These are phyloP conservation scores for Wiebesia pumilae DNA, from an alignment of 1,140 invertebrate species.

Conservation along the genomic window DNA sequence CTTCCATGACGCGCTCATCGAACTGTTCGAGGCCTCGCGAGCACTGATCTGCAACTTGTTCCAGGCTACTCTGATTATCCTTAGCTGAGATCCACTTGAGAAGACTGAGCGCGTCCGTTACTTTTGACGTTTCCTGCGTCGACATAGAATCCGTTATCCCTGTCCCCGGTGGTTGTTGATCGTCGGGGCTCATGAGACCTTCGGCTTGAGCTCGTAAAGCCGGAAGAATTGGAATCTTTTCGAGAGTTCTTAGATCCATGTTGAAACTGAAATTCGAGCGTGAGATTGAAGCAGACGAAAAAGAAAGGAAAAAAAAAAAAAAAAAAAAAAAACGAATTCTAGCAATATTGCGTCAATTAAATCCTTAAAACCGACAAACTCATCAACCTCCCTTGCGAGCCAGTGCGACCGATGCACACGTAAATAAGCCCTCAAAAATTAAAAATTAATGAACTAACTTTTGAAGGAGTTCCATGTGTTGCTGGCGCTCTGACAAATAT, in stretches of 20 bases:
- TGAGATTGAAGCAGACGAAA: slow-evolving; percentile 5
- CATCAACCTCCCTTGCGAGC: no score
- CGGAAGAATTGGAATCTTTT: slow-evolving; percentile 88
- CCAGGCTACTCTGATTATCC: slow-evolving; percentile 86
- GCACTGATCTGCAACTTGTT: slow-evolving; percentile 86
- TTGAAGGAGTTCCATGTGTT: slow-evolving; percentile 81
- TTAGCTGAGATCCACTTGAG: slow-evolving; percentile 89
- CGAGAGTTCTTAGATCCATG: slow-evolving; percentile 83
- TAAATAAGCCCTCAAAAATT: background rate
- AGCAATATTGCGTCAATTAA: no score
- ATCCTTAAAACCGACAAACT: background rate
- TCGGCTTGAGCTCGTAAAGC: slow-evolving; percentile 81
- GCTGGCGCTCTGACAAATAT: slow-evolving; percentile 82
- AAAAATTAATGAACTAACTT: slow-evolving; percentile 69
- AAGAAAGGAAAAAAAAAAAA: no score
- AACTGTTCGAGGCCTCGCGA: slow-evolving; percentile 82
- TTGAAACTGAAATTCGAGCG: slow-evolving; percentile 79
- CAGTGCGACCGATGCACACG: no score
- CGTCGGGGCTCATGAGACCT: slow-evolving; percentile 76
- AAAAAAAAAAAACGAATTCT: no score
- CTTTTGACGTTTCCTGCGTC: slow-evolving; percentile 51
- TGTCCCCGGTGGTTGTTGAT: background rate
- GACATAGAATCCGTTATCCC: background rate
- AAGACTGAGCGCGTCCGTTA: slow-evolving; percentile 74
- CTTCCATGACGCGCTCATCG: slow-evolving; percentile 77